Conservation (phyloP, 2,113 vertebrate species). For the Anarhynchus alexandrinus region DNA sequence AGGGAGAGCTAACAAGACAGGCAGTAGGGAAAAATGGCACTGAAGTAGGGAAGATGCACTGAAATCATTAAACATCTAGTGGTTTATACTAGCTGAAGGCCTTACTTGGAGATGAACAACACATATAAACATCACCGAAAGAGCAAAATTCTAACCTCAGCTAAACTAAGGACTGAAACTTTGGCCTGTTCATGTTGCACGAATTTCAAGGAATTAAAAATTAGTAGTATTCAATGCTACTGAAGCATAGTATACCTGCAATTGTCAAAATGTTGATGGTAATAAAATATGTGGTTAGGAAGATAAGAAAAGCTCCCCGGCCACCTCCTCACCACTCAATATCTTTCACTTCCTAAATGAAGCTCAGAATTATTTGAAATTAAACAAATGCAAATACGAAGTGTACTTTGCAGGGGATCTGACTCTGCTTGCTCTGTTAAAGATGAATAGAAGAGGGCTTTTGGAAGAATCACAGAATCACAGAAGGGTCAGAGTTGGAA, state of each 20-base stretch:
- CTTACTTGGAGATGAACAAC: background rate
- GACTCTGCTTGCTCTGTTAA: background rate
- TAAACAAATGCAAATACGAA: background rate
- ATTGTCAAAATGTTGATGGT: background rate
- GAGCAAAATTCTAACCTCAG: background rate
- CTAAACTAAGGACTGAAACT: background rate
- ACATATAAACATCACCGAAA: background rate
- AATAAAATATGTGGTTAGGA: background rate
- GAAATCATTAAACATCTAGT: background rate
- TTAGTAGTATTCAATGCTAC: background rate
- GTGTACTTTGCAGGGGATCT: background rate
- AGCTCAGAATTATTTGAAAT: background rate
- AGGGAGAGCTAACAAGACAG: background rate
- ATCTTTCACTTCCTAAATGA: background rate
- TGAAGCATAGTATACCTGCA: background rate
- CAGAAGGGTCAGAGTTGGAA: too few species aligned
- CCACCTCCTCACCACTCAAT: background rate
- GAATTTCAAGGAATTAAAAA: background rate
- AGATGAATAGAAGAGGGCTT: background rate
- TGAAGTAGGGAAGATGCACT: too few species aligned
- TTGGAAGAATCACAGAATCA: background rate
- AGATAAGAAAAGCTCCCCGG: background rate
- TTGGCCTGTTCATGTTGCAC: background rate
- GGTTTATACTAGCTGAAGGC: background rate
- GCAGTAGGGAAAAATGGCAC: background rate